These are phyloP conservation scores for Ctenicera cuprea DNA, from an alignment of 2,888 invertebrate species.

Conservation along the genomic window DNA sequence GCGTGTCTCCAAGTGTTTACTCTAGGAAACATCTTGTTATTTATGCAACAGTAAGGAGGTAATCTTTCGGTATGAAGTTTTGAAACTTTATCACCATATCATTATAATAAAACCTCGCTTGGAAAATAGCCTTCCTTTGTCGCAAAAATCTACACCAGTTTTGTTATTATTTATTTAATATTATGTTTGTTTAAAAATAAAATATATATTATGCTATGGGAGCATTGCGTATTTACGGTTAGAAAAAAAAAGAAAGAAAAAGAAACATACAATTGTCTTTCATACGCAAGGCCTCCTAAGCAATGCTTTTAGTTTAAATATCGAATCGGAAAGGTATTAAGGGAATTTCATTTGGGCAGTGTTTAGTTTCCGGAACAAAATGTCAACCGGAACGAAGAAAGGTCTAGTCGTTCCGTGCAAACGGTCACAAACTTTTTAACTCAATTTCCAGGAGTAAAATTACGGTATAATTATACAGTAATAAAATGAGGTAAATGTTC, in stretches of 20 bases:
- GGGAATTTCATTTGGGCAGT: slow-evolving; percentile 27
- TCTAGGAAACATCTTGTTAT: slow-evolving; percentile 11
- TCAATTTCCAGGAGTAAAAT: slow-evolving; percentile 24
- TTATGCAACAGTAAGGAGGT: slow-evolving; percentile 5
- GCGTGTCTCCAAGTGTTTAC: background rate
- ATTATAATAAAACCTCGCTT: background rate
- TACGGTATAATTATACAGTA: slow-evolving; percentile 10
- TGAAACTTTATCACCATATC: slow-evolving; percentile 20
- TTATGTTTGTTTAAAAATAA: too few species aligned
- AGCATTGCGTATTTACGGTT: too few species aligned
- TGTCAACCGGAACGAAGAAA: slow-evolving; percentile 40
- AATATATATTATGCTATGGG: too few species aligned
- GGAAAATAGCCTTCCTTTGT: background rate
- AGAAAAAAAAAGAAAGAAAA: background rate
- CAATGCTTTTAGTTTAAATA: slow-evolving; percentile 29
- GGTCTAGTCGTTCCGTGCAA: slow-evolving; percentile 25
- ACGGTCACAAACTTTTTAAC: slow-evolving; percentile 35
- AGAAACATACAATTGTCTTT: background rate
- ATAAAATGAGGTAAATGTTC: background rate
- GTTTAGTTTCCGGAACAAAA: slow-evolving; percentile 40
- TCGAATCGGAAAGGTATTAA: slow-evolving; percentile 38
- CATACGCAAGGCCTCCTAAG: slow-evolving; percentile 17
- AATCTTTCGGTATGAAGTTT: background rate
- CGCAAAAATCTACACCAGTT: too few species aligned
- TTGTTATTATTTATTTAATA: too few species aligned